Evolutionary conservation across 2,888 invertebrate species (phyloP).

Genomic region (Tenthredo mesomela): DNA sequence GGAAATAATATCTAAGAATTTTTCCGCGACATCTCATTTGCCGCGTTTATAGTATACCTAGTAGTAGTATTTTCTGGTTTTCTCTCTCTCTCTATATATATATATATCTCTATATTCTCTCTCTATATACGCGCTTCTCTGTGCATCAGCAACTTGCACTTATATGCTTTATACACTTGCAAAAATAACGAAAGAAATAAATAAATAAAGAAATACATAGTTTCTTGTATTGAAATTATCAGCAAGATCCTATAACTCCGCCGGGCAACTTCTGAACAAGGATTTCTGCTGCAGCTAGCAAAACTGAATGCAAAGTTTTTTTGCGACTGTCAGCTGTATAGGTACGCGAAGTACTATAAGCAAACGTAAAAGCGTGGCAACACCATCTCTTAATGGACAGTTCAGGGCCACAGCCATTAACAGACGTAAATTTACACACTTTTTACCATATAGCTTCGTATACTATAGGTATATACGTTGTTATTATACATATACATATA

Average conservation of each 20-base stretch:
- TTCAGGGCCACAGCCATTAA: conserved; percentile 48
- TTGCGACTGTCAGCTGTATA: conserved; percentile 31
- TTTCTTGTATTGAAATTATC: conserved; percentile 53
- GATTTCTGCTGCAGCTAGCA: conserved; percentile 5
- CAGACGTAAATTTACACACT: conserved; percentile 46
- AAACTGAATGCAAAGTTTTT: conserved; percentile 30
- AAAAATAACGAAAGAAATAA: background rate
- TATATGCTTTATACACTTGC: background rate
- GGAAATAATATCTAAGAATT: conserved; percentile 72
- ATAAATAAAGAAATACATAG: background rate
- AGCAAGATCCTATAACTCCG: conserved; percentile 40
- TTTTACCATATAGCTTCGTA: background rate
- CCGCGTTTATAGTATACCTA: conserved; percentile 20
- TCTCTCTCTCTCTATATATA: background rate
- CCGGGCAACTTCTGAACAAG: background rate
- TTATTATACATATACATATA: conserved; percentile 14
- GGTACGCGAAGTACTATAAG: conserved; percentile 30
- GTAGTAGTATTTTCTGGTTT: too few species aligned
- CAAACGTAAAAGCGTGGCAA: conserved; percentile 51
- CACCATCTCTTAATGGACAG: conserved; percentile 53
- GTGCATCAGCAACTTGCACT: background rate
- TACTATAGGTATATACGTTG: background rate
- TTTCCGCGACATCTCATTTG: conserved; percentile 57
- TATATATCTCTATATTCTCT: too few species aligned
- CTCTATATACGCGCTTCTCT: background rate